Conservation (phyloP, 2,888 invertebrate genomes). For the Acrocyrtus sp. region DNA sequence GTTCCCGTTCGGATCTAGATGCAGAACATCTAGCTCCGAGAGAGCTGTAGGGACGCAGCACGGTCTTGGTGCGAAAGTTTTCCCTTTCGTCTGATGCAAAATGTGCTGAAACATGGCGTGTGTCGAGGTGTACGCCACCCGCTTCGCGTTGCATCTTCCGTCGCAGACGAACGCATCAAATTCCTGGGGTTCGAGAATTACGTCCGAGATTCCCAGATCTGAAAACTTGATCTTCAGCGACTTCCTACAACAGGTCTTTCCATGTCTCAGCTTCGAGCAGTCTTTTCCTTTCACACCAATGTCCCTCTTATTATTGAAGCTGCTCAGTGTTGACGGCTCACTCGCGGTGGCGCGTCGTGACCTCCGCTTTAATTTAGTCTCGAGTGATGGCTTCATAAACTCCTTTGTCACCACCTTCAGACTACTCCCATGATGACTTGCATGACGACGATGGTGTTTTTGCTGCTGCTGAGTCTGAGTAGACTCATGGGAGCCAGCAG, state of each 20-base stretch:
- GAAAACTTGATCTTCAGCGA: slow-evolving; percentile 61
- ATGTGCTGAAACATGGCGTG: slow-evolving; percentile 63
- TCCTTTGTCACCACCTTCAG: slow-evolving; percentile 53
- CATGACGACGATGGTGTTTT: slow-evolving; percentile 7
- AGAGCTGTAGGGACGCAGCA: slow-evolving; percentile 63
- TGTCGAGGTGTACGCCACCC: slow-evolving; percentile 60
- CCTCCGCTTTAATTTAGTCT: slow-evolving; percentile 27
- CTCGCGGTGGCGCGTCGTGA: slow-evolving; percentile 45
- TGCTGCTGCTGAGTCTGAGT: neutral
- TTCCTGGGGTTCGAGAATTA: slow-evolving; percentile 61
- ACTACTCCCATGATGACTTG: slow-evolving; percentile 37
- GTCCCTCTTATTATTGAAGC: slow-evolving; percentile 49
- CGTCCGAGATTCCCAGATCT: slow-evolving; percentile 61
- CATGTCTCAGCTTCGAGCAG: slow-evolving; percentile 60
- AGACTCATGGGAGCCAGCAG: slow-evolving; percentile 9
- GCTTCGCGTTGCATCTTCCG: slow-evolving; percentile 61
- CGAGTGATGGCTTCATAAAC: slow-evolving; percentile 27
- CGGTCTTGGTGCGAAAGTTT: slow-evolving; percentile 55
- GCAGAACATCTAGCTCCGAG: slow-evolving; percentile 61
- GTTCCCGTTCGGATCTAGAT: slow-evolving; percentile 55
- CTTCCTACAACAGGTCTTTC: slow-evolving; percentile 61
- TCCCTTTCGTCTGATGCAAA: slow-evolving; percentile 58
- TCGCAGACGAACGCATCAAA: slow-evolving; percentile 63
- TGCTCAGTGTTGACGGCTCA: slow-evolving; percentile 53
- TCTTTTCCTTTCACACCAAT: slow-evolving; percentile 56